Base-by-base conservation (phyloP, 1,140 invertebrate genomes). In the Drosophila funebris region DNA sequence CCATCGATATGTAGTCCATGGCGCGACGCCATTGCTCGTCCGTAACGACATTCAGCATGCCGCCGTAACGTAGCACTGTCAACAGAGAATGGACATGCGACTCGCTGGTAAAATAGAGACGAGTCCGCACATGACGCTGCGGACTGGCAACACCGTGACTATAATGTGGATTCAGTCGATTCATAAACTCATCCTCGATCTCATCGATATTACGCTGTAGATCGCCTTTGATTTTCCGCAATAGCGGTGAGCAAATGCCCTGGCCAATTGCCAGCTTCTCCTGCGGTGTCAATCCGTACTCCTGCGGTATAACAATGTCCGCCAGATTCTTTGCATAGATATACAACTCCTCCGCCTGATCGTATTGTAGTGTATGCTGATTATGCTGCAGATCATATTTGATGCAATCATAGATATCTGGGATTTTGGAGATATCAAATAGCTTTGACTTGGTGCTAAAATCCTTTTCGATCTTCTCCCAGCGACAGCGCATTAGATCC, bases 341-440 rank as follows among this genome's bases (percentile, higher is more conserved):
- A 89, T 99, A 99, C 14, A 99, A 93, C 91, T 99, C 98, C 91
- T 99, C 97, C 0, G 98, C 96, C 90, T 97, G 94, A 79, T 98
- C 96, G 92, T 98, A 99, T 91, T 99, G 96, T 77, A 99, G 90
- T 0, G 97, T 97, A 90, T 98, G 96, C 87, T 98, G 97, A 92
- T 99, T 99, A 90, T 99, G 99, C 88, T 99, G 98, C 63, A 99
- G 92, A 93, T 99, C 99, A 90, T 99, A 99, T 90, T 99, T 99
- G 76, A 99, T 99, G 91, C 98, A 99, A 93, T 99, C 99, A 90
- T 99, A 99, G 74, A 99, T 99, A 92, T 99, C 99, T 0, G 99
- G 99, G 70, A 99, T 98, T 93, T 99, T 99, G 0, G 98, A 99
- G 75, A 99, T 99, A 91, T 99, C 99, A 93, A 97, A 99, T 13